These are phyloP conservation scores for Labrus mixtus DNA, from an alignment of 2,113 vertebrate genomes.

Conservation along the genomic window DNA sequence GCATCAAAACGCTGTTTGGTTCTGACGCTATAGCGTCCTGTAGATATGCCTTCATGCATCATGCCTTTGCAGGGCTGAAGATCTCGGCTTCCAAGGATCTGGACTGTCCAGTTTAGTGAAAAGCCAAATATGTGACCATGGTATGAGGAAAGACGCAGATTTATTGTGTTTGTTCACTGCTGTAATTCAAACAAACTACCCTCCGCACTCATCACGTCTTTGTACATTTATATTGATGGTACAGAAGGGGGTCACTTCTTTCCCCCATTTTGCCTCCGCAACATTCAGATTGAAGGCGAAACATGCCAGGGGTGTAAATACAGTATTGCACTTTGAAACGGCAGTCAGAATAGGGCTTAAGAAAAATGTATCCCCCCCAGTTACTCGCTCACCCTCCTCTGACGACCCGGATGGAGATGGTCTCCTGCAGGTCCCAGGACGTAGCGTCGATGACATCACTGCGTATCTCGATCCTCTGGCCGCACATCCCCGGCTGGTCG, in stretches of 20 bases:
- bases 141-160: background rate
- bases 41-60: too few species aligned
- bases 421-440: conserved; percentile 85
- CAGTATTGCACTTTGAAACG: too few species aligned
- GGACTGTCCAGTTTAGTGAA: background rate
- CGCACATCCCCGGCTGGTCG: conserved; percentile 84
- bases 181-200: too few species aligned
- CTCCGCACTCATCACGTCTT: too few species aligned
- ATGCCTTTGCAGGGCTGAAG: background rate
- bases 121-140: background rate
- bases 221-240: too few species aligned
- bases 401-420: conserved; percentile 90
- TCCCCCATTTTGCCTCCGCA: too few species aligned
- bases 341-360: background rate
- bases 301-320: too few species aligned
- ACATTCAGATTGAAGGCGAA: too few species aligned
- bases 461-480: conserved; percentile 87
- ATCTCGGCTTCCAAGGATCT: too few species aligned
- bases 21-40: too few species aligned
- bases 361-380: conserved; percentile 39
- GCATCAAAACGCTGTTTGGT: conserved; percentile 6
- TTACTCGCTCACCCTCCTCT: conserved; percentile 92
- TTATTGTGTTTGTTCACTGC: too few species aligned
- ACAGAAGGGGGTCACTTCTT: too few species aligned
- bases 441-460: conserved; percentile 86